Percentiles rank a stretch among this genome's conserved stretches.
Conservation (phyloP, 1,140 invertebrate genomes). For the Anagrus nilaparvatae region DNA sequence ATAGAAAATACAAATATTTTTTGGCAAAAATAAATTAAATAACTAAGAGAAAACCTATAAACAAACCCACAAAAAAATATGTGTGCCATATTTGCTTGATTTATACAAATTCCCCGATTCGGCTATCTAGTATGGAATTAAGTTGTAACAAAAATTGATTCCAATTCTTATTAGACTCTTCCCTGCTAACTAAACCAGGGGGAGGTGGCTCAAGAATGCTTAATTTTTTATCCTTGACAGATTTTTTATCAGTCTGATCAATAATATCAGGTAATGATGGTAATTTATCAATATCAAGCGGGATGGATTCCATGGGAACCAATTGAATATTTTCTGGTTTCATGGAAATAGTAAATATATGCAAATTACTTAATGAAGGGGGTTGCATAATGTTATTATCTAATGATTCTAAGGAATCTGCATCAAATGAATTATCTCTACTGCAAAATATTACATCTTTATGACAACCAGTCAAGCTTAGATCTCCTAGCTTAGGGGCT, state of each 20-base stretch:
- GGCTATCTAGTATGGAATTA: slow-evolving; percentile 39
- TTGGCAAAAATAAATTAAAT: too few relatives aligned
- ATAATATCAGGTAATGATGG: slow-evolving; percentile 31
- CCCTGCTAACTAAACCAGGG: slow-evolving; percentile 31
- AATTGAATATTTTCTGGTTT: slow-evolving; percentile 31
- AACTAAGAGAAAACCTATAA: too few relatives aligned
- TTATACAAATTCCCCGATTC: slow-evolving; percentile 35
- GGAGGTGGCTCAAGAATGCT: slow-evolving; percentile 38
- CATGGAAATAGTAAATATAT: slow-evolving; percentile 35
- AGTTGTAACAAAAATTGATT: slow-evolving; percentile 35
- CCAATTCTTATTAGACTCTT: slow-evolving; percentile 38
- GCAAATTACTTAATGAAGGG: slow-evolving; percentile 32
- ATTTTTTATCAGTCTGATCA: slow-evolving; percentile 17
- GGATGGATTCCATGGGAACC: slow-evolving; percentile 17
- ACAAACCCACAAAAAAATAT: too few relatives aligned
- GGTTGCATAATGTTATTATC: slow-evolving; percentile 15
- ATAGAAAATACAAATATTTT: too few relatives aligned
- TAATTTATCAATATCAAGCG: slow-evolving; percentile 27
- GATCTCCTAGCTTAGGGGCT: slow-evolving; percentile 17
- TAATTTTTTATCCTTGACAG: slow-evolving; percentile 23
- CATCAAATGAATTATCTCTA: background rate
- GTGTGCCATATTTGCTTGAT: too few relatives aligned
- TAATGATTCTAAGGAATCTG: background rate
- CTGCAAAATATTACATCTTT: slow-evolving; percentile 17
- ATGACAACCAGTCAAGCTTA: slow-evolving; percentile 19